Conservation (phyloP, 2,797 vertebrate species). For the Enteromius paludinosus region DNA sequence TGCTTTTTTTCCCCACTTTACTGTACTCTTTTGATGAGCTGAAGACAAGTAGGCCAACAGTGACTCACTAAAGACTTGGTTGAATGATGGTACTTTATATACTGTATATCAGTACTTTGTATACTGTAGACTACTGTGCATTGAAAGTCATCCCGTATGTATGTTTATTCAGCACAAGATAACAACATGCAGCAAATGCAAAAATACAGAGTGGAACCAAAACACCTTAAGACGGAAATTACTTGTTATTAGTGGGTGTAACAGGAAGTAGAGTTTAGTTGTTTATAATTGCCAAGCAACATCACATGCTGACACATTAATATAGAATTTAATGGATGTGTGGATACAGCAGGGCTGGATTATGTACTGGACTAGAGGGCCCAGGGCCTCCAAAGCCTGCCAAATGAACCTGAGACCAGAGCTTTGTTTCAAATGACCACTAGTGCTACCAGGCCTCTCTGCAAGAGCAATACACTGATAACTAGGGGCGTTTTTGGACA, state of each 20-base stretch:
- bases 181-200: neutral
- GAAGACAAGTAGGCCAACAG: conserved; percentile 8
- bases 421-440: neutral
- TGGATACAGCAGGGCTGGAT: neutral
- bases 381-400: neutral
- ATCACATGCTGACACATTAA: neutral
- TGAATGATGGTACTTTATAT: neutral
- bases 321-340: neutral
- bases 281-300: neutral
- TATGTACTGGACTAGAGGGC: neutral
- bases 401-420: neutral
- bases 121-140: neutral
- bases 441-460: neutral
- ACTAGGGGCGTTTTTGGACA: neutral
- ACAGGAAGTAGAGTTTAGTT: neutral
- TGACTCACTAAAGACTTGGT: neutral
- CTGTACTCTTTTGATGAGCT: conserved; percentile 44
- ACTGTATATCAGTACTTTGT: neutral
- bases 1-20: conserved; percentile 4
- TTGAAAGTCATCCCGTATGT: neutral
- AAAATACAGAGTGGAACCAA: neutral
- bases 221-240: neutral
- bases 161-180: neutral
- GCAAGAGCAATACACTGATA: neutral
- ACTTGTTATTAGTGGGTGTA: neutral